phyloP scores from a whole-genome alignment of 2,113 vertebrate genomes.

The Trichechus manatus region DNA sequence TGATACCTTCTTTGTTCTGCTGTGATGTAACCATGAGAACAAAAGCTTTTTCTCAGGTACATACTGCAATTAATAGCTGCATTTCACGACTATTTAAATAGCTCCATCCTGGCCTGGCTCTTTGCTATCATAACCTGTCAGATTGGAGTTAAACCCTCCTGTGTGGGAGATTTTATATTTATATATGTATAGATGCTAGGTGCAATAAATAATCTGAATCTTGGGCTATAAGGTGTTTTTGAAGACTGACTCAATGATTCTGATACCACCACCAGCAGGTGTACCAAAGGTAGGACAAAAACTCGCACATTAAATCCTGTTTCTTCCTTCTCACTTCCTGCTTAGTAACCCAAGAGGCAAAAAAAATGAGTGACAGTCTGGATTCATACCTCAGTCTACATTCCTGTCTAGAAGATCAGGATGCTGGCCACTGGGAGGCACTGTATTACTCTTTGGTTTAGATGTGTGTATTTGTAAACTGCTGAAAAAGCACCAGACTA shows the following conservation, averaged over 20 bases:
- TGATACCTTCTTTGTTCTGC: background rate
- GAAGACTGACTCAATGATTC: background rate
- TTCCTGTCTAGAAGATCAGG: background rate
- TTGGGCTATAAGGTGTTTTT: background rate
- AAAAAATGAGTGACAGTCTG: background rate
- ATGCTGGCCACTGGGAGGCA: background rate
- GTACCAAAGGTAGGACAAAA: background rate
- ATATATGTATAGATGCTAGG: rapidly evolving
- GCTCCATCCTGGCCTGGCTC: background rate
- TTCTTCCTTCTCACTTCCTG: background rate
- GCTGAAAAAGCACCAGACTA: background rate
- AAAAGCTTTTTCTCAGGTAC: background rate
- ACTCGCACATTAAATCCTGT: background rate
- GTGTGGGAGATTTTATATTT: background rate
- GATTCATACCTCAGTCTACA: background rate
- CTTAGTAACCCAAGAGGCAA: background rate
- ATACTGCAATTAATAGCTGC: background rate
- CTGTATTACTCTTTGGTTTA: background rate
- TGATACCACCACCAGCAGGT: background rate
- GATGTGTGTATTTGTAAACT: background rate
- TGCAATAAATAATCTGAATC: slow-evolving; percentile 1
- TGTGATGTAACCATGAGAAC: background rate
- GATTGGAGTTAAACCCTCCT: background rate
- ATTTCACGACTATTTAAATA: slow-evolving; percentile 6
- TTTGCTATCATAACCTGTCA: background rate